Evolutionary conservation across 2,113 vertebrate species (phyloP).

Genomic region (Panthera uncia): DNA sequence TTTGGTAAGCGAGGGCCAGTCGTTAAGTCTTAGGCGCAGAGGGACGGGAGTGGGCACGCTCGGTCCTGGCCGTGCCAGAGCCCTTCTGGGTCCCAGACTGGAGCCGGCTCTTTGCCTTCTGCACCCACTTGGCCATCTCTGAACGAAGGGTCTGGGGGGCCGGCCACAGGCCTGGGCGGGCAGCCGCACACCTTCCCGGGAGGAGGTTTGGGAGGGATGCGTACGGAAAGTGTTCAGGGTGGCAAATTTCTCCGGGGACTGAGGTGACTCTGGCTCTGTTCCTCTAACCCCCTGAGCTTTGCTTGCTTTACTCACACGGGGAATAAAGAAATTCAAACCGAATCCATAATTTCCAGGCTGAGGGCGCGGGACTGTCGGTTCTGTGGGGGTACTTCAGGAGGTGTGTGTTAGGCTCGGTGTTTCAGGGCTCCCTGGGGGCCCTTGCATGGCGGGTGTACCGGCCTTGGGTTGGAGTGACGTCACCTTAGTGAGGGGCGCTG

Average conservation of each 20-base stretch:
- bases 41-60: background rate
- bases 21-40: background rate
- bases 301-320: background rate
- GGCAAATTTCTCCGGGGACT: background rate
- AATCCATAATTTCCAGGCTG: background rate
- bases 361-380: fast-evolving
- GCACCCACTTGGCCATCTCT: background rate
- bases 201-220: background rate
- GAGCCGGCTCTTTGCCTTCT: background rate
- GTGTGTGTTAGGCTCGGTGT: background rate
- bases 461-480: background rate
- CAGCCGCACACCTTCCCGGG: background rate
- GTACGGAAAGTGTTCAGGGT: background rate
- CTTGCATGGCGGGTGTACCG: no score
- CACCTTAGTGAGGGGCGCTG: background rate
- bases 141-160: background rate
- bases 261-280: background rate
- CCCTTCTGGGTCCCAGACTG: background rate
- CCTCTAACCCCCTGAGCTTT: background rate
- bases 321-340: background rate
- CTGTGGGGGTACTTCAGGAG: background rate
- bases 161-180: background rate
- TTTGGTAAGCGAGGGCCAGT: background rate
- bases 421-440: background rate
- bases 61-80: background rate